Evolutionary conservation across 2,113 vertebrate genomes (phyloP).

Genomic region (Leucoraja erinaceus): DNA sequence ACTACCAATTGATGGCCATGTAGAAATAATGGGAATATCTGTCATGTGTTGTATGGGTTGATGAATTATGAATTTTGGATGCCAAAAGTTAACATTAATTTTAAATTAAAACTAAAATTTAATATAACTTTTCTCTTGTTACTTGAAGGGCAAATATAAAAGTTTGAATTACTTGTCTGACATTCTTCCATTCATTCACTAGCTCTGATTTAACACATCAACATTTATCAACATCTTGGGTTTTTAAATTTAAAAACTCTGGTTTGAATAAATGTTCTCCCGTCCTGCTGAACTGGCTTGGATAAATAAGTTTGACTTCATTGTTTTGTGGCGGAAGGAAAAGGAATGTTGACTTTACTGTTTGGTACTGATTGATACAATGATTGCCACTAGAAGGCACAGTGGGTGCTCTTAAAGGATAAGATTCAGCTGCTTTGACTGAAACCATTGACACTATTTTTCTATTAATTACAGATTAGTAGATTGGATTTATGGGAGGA

Average conservation of each 20-base stretch:
- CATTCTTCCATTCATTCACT: too few relatives aligned
- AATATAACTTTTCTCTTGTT: background rate
- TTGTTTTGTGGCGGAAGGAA: background rate
- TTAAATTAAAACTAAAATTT: background rate
- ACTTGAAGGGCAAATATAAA: background rate
- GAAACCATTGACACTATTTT: background rate
- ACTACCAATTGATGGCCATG: background rate
- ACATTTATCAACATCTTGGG: too few relatives aligned
- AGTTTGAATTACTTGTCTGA: background rate
- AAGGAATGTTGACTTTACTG: background rate
- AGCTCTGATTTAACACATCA: too few relatives aligned
- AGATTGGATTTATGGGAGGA: background rate
- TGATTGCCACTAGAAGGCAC: background rate
- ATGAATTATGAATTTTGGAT: background rate
- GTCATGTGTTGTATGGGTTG: background rate
- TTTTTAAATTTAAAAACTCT: background rate
- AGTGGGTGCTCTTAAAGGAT: background rate
- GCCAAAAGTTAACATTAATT: background rate
- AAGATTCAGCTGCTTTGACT: background rate
- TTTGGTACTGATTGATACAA: background rate
- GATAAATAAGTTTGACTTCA: background rate
- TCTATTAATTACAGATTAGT: background rate
- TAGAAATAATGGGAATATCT: background rate
- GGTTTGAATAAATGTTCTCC: background rate
- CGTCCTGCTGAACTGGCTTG: background rate